phyloP scores from a whole-genome alignment of 2,888 invertebrate species.

The Perizoma flavofasciatum region DNA sequence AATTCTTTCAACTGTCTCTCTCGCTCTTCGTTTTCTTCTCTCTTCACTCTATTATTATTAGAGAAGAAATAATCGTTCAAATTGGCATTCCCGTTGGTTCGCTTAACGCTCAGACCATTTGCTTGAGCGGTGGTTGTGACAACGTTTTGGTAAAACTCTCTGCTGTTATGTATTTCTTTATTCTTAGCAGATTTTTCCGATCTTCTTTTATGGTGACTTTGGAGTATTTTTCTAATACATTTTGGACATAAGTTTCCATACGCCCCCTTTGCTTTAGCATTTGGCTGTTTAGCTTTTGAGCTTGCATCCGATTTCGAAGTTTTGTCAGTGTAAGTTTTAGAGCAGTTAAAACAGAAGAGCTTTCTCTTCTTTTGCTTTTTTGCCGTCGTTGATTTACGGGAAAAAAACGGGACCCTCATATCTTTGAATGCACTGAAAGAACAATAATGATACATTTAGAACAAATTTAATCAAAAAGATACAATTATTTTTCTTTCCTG shows the following conservation, averaged over 20 bases:
- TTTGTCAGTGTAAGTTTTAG: conserved; percentile 33
- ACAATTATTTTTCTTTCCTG: not conserved
- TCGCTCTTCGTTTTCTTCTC: conserved; percentile 37
- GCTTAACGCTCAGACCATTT: not conserved
- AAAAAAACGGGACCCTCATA: conserved; percentile 73
- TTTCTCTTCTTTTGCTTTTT: conserved; percentile 57
- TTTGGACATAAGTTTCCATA: conserved; percentile 32
- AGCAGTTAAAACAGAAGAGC: conserved; percentile 44
- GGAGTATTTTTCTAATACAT: conserved; percentile 27
- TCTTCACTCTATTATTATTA: conserved; percentile 28
- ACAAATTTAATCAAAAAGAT: not conserved
- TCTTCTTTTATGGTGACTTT: conserved; percentile 11
- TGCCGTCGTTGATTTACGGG: conserved; percentile 49
- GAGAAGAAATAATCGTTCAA: not conserved
- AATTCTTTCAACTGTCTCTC: conserved; percentile 48
- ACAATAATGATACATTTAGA: not conserved
- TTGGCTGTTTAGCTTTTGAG: conserved; percentile 6
- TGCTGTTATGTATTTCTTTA: conserved; percentile 7
- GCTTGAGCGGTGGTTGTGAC: not conserved
- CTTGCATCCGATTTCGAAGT: conserved; percentile 5
- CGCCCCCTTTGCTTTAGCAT: conserved; percentile 17
- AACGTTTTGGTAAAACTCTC: conserved; percentile 13
- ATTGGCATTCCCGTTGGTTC: not conserved
- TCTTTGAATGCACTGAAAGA: conserved; percentile 54
- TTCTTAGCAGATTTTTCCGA: conserved; percentile 1